Base-by-base conservation (phyloP, 2,888 invertebrate species). In the Sabatieria punctata region DNA sequence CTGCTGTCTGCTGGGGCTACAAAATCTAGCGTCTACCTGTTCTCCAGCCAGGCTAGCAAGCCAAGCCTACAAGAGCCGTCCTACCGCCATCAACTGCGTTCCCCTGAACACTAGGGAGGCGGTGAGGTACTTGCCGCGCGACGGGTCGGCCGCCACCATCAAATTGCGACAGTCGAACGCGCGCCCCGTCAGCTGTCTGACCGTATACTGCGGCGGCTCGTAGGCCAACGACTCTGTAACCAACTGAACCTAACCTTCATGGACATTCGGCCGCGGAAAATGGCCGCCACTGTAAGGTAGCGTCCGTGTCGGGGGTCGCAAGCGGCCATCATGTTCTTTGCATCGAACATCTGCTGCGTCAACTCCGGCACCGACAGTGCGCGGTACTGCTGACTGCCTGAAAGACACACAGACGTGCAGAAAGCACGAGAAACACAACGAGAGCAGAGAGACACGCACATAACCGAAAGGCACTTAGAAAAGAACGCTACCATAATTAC, bases 281-380 rank as follows among this genome's bases (percentile, higher is more conserved):
- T 68, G 38, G 73, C 71, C 23, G 74, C 73, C 15, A 73, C 73
- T 19, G 74, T 74, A 38, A 74, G 60, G 59, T 74, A 74, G 2
- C 73, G 67, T 15, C 69, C 69, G 53, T 65, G 63, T 15, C 45
- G 43, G 19, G 70, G 71, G 49, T 71, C 71, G 55, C 68, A 68
- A 27, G 68, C 70, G 35, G 67, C 67, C 69, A 72, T 69, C 69
- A 71, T 69, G 55, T 70, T 71, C 57, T 67, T 68, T n/a, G 68
- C 63, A 53, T 69, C 73, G 56, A 75, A 76, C 77, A 80, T 78
- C 69, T 80, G 50, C 56, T 78, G 78, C 15, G 78, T 78, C 23
- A 80, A 70, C 58, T 79, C 84, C 6, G 78, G 76, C 1, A 80
- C 79, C 4, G 78, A 73, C 24, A 77, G 62, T 1, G 78, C 76